Conservation (phyloP, 2,888 invertebrate species). For the Orthonevra nobilis region DNA sequence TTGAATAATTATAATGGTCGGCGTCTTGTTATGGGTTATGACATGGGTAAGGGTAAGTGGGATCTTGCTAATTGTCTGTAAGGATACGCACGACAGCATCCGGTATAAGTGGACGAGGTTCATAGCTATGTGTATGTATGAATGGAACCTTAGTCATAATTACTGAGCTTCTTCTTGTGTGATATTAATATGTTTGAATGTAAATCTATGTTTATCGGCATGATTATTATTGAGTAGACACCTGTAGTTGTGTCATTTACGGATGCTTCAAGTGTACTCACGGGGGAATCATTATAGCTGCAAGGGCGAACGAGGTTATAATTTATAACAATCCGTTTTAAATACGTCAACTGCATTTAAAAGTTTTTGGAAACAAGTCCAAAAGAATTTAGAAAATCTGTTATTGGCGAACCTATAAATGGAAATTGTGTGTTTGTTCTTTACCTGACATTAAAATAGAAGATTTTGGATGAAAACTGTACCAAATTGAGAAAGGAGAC, state of each 20-base stretch:
- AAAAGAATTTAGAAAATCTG: too few species aligned
- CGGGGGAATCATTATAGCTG: too few species aligned
- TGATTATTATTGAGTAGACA: conserved; percentile 74
- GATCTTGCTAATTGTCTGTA: conserved; percentile 69
- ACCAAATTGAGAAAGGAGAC: too few species aligned
- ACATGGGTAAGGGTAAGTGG: conserved; percentile 63
- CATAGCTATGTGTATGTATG: conserved; percentile 3
- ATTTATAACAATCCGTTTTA: too few species aligned
- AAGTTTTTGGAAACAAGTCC: too few species aligned
- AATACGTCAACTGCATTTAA: too few species aligned
- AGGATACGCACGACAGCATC: conserved; percentile 64
- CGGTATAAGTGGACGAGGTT: conserved; percentile 43
- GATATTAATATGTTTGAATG: conserved; percentile 3
- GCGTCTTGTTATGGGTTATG: conserved; percentile 71
- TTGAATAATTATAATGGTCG: conserved; percentile 73
- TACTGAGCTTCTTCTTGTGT: conserved; percentile 41
- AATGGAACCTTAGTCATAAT: conserved; percentile 52
- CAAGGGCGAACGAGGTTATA: too few species aligned
- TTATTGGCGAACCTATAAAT: too few species aligned
- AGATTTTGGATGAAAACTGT: too few species aligned
- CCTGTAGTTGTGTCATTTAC: conserved; percentile 78
- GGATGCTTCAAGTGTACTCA: conserved; percentile 19
- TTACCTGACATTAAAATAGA: too few species aligned
- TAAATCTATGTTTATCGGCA: conserved; percentile 3
- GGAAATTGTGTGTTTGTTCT: too few species aligned